phyloP scores from a whole-genome alignment of 2,113 vertebrate species.

The Xiphophorus maculatus region DNA sequence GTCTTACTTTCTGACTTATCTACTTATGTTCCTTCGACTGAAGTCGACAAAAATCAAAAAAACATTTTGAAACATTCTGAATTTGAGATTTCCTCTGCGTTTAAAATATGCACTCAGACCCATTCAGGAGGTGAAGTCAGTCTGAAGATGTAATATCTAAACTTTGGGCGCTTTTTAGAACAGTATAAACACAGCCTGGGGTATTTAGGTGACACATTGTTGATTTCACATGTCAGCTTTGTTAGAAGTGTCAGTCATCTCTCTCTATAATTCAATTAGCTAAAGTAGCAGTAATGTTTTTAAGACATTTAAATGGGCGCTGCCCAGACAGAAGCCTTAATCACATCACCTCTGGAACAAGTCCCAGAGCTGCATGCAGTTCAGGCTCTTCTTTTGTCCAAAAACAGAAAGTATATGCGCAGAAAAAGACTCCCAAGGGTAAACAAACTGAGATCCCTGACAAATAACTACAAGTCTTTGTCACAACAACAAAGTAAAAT shows the following conservation, averaged over 20 bases:
- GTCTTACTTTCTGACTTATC: not conserved
- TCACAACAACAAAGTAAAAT: not conserved
- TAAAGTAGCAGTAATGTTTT: conserved; percentile 55
- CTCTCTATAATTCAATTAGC: conserved; percentile 64
- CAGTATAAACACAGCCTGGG: not conserved
- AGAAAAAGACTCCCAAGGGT: conserved; percentile 31
- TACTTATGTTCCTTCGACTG: not conserved
- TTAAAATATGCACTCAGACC: not conserved
- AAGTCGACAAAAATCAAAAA: not conserved
- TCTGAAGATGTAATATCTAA: not conserved
- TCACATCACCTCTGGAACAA: conserved; percentile 61
- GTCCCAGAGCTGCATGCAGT: conserved; percentile 17
- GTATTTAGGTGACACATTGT: conserved; percentile 54
- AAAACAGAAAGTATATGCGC: conserved; percentile 38
- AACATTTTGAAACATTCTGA: not conserved
- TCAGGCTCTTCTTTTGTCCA: conserved; percentile 51
- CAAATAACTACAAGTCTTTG: conserved; percentile 14
- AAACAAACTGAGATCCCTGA: conserved; percentile 35
- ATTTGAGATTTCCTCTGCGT: not conserved
- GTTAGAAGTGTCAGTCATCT: conserved; percentile 46
- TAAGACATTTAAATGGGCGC: conserved; percentile 41
- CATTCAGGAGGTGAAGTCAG: not conserved
- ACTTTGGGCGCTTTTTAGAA: not conserved
- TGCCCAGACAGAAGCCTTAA: conserved; percentile 59
- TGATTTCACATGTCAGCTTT: conserved; percentile 40